Conservation (phyloP, 2,888 invertebrate species). For the Tricholauxania praeusta region DNA sequence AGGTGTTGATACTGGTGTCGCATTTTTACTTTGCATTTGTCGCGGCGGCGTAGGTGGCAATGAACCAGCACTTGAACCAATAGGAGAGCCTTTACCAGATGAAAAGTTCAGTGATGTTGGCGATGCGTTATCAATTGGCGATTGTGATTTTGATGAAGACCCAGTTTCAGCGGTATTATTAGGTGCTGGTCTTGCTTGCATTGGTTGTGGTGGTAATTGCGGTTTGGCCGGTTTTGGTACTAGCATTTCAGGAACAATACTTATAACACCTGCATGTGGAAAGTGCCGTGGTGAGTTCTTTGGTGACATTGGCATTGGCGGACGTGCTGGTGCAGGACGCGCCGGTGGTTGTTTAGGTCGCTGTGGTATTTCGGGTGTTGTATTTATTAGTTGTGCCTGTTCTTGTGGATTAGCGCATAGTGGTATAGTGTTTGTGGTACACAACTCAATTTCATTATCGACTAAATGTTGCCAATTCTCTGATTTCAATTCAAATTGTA, state of each 20-base stretch:
- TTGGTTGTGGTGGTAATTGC: conserved; percentile 59
- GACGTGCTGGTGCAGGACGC: conserved; percentile 70
- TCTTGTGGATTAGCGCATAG: conserved; percentile 71
- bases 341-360: conserved; percentile 70
- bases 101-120: conserved; percentile 51
- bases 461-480: conserved; percentile 87
- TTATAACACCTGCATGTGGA: conserved; percentile 71
- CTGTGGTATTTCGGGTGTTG: conserved; percentile 70
- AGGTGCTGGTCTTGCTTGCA: conserved; percentile 53
- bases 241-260: conserved; percentile 65
- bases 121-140: conserved; percentile 56
- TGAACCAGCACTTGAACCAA: conserved; percentile 47
- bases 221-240: conserved; percentile 57
- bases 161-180: conserved; percentile 38
- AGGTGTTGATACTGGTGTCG: conserved; percentile 60
- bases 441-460: conserved; percentile 84
- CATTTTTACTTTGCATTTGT: conserved; percentile 58
- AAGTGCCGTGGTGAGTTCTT: conserved; percentile 68
- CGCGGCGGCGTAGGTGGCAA: conserved; percentile 59
- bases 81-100: conserved; percentile 59
- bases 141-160: conserved; percentile 60
- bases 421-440: conserved; percentile 87
- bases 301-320: conserved; percentile 71
- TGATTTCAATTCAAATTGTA: conserved; percentile 83
- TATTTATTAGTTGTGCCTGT: conserved; percentile 62